Evolutionary conservation across 1,140 invertebrate genomes (phyloP).

Genomic region (Drosophila subpulchrella): DNA sequence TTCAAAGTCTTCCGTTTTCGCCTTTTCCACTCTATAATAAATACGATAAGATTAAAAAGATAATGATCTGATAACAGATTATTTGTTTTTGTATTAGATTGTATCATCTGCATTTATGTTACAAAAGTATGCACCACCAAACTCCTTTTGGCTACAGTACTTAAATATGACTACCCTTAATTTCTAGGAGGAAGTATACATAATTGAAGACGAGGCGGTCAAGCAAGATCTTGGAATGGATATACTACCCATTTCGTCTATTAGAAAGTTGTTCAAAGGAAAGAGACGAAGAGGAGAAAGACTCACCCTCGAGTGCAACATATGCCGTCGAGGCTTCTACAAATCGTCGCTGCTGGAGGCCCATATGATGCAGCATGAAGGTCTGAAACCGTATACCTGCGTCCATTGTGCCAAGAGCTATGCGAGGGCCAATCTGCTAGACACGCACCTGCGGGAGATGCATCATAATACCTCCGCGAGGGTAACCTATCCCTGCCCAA

Average conservation of each 20-base stretch:
- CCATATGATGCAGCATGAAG: constrained; percentile 61
- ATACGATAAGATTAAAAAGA: constrained; percentile 10
- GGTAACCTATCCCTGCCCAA: constrained; percentile 38
- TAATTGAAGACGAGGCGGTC: constrained; percentile 52
- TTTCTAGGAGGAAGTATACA: constrained; percentile 63
- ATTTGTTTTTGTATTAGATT: too few species aligned
- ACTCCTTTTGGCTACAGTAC: background rate
- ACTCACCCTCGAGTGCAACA: constrained; percentile 50
- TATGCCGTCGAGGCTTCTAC: constrained; percentile 63
- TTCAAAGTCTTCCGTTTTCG: background rate
- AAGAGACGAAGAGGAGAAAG: constrained; percentile 33
- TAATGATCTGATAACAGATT: background rate
- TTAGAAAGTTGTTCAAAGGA: constrained; percentile 1
- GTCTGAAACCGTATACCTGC: constrained; percentile 58
- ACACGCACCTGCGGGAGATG: constrained; percentile 36
- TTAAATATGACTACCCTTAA: background rate
- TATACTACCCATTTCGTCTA: background rate
- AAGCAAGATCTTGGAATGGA: constrained; percentile 41
- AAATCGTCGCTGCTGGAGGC: constrained; percentile 59
- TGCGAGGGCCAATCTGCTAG: constrained; percentile 43
- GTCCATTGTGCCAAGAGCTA: constrained; percentile 50
- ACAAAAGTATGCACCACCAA: background rate
- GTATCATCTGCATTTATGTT: too few species aligned
- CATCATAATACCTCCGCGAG: constrained; percentile 28
- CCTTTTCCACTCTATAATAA: too few species aligned